Conservation (phyloP, 2,888 invertebrate genomes). For the Drosophila acutilabella region DNA sequence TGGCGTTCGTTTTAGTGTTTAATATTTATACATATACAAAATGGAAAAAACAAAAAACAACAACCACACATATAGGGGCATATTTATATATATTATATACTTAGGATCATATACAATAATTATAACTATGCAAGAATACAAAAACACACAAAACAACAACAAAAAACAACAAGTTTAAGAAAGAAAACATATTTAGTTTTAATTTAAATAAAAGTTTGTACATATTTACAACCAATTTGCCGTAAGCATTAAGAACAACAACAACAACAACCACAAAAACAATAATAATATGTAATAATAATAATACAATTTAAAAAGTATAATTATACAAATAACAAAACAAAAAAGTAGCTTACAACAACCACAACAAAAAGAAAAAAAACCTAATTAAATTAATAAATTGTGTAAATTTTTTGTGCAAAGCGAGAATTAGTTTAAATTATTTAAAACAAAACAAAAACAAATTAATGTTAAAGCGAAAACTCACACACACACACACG, state of each 20-base stretch:
- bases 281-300: constrained; percentile 42
- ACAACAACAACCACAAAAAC: constrained; percentile 48
- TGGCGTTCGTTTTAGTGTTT: constrained; percentile 76
- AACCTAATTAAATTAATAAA: constrained; percentile 67
- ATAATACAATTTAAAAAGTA: constrained; percentile 46
- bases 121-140: constrained; percentile 38
- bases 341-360: constrained; percentile 22
- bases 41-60: constrained; percentile 42
- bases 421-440: constrained; percentile 78
- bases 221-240: constrained; percentile 78
- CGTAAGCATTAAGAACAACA: constrained; percentile 66
- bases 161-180: constrained; percentile 18
- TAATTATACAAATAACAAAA: constrained; percentile 68
- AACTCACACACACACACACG: constrained; percentile 37
- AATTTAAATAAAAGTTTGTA: constrained; percentile 68
- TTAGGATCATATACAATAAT: constrained; percentile 57
- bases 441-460: constrained; percentile 53
- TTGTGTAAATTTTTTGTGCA: constrained; percentile 77
- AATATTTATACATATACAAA: constrained; percentile 78
- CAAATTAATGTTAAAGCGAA: constrained; percentile 55
- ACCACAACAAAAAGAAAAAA: constrained; percentile 20
- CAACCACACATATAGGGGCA: constrained; percentile 62
- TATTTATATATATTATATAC: constrained; percentile 66
- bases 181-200: constrained; percentile 45
- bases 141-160: constrained; percentile 12